Evolutionary conservation across 2,888 invertebrate species (phyloP), one percentile per base, ranked within the genome.

Genomic region (Tenthredo mesomela): DNA sequence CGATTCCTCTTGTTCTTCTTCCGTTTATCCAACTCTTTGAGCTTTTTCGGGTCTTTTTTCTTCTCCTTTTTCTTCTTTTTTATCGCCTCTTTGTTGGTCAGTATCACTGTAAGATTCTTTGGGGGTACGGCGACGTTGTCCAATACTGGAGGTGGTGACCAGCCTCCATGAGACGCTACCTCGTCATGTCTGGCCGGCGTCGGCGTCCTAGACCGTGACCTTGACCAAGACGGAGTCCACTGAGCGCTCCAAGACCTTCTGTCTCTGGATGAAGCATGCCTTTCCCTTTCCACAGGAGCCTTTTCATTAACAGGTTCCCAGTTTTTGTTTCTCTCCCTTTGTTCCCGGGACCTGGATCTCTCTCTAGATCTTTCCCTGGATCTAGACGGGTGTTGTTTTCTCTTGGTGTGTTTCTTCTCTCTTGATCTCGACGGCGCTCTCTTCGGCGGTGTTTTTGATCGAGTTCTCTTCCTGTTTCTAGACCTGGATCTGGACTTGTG

Each of bases 71-170:
- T 95, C 91, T 91, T 94, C 91, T 89, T 94, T 85, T 93, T 93
- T 25, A 91, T 90, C 87, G 91, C 94, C 70, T 95, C 94, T 90
- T 95, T 95, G 87, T 95, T 95, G 0, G 95, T 94, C 1, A 96
- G 91, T 85, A 95, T 95, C 0, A 95, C 95, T 0, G 95, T 95
- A 85, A 95, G 89, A 92, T 95, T 95, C 90, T 94, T 94, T 5
- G 94, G 94, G 0, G 93, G 92, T 9, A 94, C 93, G 12, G 90
- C 90, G 0, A 93, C 92, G 21, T 93, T 90, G 85, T 93, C 93
- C 40, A 94, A 89, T 0, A 94, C 92, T 40, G 94, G 89, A 0
- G 96, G 96, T 21, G 96, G 96, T 25, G 96, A 96, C 96, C 96
- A 96, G 7, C 87, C 87, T 7, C 88, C 88, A 58, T 1, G 89